Conservation (phyloP, 1,140 invertebrate species). For the Parapsyche elsis region DNA sequence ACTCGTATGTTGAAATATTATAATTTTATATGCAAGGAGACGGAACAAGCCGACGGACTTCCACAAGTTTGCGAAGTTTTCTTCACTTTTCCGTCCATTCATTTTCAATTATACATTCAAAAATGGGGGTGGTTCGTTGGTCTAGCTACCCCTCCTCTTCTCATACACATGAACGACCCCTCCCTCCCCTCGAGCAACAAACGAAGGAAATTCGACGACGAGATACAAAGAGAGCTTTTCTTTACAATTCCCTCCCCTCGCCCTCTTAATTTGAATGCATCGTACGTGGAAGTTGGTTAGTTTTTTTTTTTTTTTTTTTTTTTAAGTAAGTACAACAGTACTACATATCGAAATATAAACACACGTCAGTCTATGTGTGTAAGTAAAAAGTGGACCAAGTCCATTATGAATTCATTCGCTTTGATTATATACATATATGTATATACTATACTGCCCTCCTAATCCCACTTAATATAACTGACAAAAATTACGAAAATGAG, state of each 20-base stretch:
- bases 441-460: no score
- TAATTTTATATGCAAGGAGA: not conserved
- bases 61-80: slow-evolving; percentile 21
- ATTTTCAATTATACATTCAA: slow-evolving; percentile 42
- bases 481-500: no score
- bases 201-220: slow-evolving; percentile 3
- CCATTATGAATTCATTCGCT: no score
- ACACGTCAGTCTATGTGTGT: not conserved
- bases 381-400: no score
- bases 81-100: slow-evolving; percentile 35
- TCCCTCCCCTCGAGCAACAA: not conserved
- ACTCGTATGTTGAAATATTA: not conserved
- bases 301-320: not conserved
- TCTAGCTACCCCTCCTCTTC: not conserved
- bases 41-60: not conserved
- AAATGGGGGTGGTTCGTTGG: not conserved
- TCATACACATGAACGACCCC: no score
- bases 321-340: not conserved
- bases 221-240: slow-evolving; percentile 1
- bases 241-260: not conserved
- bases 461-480: no score
- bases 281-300: not conserved
- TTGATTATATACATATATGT: no score
- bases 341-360: not conserved
- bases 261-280: slow-evolving; percentile 7